Percentiles rank a stretch among this genome's conserved stretches.
These are phyloP conservation scores for Metellina segmentata DNA, from an alignment of 2,888 invertebrate species.

Conservation along the genomic window DNA sequence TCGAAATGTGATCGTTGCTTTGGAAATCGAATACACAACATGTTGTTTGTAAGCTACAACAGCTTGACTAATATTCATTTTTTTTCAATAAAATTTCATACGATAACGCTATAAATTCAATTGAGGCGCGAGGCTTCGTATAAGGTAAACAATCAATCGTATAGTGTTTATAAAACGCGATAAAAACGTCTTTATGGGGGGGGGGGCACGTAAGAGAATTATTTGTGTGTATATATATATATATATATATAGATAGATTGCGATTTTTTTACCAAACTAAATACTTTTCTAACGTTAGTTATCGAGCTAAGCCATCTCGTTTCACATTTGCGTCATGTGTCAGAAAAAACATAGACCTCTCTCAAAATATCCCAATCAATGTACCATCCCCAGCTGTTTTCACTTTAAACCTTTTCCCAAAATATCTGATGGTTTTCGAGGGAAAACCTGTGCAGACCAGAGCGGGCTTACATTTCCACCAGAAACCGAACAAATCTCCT, in stretches of 20 bases:
- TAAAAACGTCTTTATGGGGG: too few relatives aligned
- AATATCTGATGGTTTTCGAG: not conserved
- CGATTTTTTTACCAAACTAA: not conserved
- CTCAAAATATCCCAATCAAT: not conserved
- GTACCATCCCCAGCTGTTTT: not conserved
- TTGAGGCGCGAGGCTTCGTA: too few relatives aligned
- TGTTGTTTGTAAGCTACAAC: too few relatives aligned
- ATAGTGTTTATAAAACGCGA: too few relatives aligned
- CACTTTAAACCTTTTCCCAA: not conserved
- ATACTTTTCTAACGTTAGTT: not conserved
- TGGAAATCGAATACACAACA: too few relatives aligned
- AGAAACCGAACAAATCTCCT: slow-evolving; percentile 28
- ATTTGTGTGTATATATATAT: too few relatives aligned
- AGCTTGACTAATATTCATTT: too few relatives aligned
- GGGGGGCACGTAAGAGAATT: too few relatives aligned
- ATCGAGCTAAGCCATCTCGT: not conserved
- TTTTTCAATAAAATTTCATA: too few relatives aligned
- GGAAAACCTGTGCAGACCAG: slow-evolving; percentile 25
- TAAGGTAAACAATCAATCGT: too few relatives aligned
- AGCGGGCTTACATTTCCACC: not conserved
- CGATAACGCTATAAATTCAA: too few relatives aligned
- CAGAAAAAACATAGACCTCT: not conserved
- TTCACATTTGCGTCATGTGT: not conserved
- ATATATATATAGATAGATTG: not conserved
- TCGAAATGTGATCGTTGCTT: too few relatives aligned